phyloP scores from a whole-genome alignment of 2,797 vertebrate genomes.

The Spinibarbus caldwelli region DNA sequence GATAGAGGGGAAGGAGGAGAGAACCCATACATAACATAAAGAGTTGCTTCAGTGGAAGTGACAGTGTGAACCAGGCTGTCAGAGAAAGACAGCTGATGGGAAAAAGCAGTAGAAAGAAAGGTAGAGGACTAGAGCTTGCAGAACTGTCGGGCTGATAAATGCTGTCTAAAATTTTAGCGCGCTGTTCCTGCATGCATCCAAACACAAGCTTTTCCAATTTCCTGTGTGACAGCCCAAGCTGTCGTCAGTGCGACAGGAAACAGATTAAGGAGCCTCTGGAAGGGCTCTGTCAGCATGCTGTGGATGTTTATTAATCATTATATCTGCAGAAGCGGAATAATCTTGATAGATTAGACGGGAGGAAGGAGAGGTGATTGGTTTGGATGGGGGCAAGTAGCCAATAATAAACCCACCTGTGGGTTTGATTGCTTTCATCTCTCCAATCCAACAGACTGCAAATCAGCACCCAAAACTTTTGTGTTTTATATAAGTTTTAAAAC shows the following conservation, averaged over 20 bases:
- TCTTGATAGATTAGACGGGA: slow-evolving; percentile 35
- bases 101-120: slow-evolving; percentile 15
- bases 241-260: slow-evolving; percentile 48
- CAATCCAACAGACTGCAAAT: neutral
- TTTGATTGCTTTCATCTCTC: slow-evolving; percentile 49
- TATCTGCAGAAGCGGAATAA: slow-evolving; percentile 51
- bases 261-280: slow-evolving; percentile 52
- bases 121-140: neutral
- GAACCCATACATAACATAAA: slow-evolving; percentile 19
- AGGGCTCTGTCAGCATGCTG: slow-evolving; percentile 44
- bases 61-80: slow-evolving; percentile 26
- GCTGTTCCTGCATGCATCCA: slow-evolving; percentile 27
- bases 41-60: slow-evolving; percentile 11
- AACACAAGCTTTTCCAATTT: slow-evolving; percentile 54
- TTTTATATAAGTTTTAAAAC: neutral
- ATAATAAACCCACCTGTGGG: slow-evolving; percentile 41
- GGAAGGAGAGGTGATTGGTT: slow-evolving; percentile 49
- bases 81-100: slow-evolving; percentile 39
- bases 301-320: slow-evolving; percentile 60
- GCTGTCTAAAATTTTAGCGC: slow-evolving; percentile 34
- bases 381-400: slow-evolving; percentile 33
- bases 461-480: neutral
- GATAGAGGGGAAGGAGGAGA: slow-evolving; percentile 11
- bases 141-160: slow-evolving; percentile 52
- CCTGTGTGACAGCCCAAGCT: slow-evolving; percentile 54